Evolutionary conservation across 2,888 invertebrate species (phyloP), one percentile per base, ranked within the genome.

Genomic region (Sminthurides aquaticus): DNA sequence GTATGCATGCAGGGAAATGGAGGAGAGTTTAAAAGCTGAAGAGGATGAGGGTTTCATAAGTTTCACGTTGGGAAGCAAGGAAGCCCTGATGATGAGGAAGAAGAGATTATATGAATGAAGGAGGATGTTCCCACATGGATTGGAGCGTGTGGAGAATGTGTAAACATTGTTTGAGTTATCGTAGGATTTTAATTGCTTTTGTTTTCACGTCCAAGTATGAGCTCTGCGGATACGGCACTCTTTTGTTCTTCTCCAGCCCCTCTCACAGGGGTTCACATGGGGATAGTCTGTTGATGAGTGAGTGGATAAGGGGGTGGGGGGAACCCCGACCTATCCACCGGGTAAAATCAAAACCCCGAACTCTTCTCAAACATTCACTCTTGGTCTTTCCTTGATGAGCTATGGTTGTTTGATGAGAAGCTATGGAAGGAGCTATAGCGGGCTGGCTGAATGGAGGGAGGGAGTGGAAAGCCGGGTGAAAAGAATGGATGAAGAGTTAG

Each of bases 271-370:
- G n/a, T n/a, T 34, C 43, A 11, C 8, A 34, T 34, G 43, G 15
- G 43, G 43, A 34, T 34, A 34, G 15, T 34, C 43, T 34, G 43
- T 11, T 34, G 8, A 34, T 11, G 43, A 11, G 5, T 34, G 43
- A 34, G 5, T 15, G 8, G n/a, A n/a, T 26, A 22, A 27, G 26
- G 59, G 1, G n/a, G 5, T 18, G 49, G 25, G 27, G 49, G 49
- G 27, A 52, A 60, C 60, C 60, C 60, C 49, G 60, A 60, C 60
- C 60, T 60, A 60, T 27, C 52, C 60, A 52, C 49, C 20, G 49
- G 28, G n/a, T 52, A 49, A 60, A 60, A 60, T 60, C 60, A 60
- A 1, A 52, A 22, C 60, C 60, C 60, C 25, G 5, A 15, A 24
- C 34, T 11, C 11, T 25, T 25, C 55, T 22, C 15, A 11, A 20